Conservation (phyloP, 2,113 vertebrate species). For the Circaetus gallicus region DNA sequence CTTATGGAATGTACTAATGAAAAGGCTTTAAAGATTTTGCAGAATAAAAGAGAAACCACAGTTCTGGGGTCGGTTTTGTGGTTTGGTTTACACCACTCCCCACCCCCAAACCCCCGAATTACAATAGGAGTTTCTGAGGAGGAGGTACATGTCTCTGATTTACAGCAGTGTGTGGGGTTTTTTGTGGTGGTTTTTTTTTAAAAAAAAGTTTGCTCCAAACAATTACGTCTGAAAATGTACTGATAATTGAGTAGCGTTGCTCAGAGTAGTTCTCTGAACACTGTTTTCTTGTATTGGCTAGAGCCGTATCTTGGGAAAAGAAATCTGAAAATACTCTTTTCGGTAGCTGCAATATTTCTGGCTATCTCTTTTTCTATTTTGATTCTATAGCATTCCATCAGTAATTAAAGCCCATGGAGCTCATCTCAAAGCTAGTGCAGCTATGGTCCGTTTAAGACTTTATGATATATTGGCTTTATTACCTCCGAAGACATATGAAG, state of each 20-base stretch:
- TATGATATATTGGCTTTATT: constrained; percentile 97
- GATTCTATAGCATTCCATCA: constrained; percentile 84
- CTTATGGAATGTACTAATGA: background rate
- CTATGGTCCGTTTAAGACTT: constrained; percentile 95
- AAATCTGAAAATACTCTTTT: background rate
- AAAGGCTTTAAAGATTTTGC: background rate
- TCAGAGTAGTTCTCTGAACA: background rate
- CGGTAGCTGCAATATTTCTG: background rate
- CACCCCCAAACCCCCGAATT: background rate
- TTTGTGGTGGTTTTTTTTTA: too few species aligned
- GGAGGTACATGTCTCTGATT: background rate
- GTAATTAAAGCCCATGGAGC: constrained; percentile 96
- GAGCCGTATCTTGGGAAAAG: background rate
- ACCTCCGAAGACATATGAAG: constrained; percentile 98
- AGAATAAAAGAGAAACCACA: background rate
- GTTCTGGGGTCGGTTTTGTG: background rate
- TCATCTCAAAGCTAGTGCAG: constrained; percentile 97
- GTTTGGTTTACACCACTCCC: background rate
- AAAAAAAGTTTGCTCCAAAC: background rate
- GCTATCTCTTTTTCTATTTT: background rate
- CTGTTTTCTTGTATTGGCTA: background rate
- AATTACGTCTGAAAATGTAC: background rate
- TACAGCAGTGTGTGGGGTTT: background rate
- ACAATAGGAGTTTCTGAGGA: background rate
- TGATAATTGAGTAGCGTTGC: background rate